Conservation (phyloP, 2,888 invertebrate genomes). For the Dorcus parallelipipedus region DNA sequence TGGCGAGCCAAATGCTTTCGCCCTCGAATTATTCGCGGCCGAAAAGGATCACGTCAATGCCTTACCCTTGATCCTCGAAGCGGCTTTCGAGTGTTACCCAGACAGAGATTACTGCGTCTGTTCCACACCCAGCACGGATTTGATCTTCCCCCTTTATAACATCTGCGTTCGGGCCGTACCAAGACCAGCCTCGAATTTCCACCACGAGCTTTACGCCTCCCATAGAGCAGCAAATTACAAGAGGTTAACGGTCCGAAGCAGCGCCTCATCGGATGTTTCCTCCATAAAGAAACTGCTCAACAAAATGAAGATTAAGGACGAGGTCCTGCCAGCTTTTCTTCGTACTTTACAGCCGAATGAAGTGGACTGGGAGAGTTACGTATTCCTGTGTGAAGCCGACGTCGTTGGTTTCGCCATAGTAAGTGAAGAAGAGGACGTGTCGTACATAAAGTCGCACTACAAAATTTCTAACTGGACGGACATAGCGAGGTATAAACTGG, state of each 20-base stretch:
- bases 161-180: slow-evolving; percentile 52
- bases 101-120: slow-evolving; percentile 61
- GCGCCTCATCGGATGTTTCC: background rate
- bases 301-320: background rate
- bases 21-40: slow-evolving; percentile 59
- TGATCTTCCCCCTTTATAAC: slow-evolving; percentile 53
- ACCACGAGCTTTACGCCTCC: slow-evolving; percentile 46
- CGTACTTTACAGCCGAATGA: background rate
- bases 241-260: background rate
- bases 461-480: slow-evolving; percentile 9
- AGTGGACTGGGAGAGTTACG: slow-evolving; percentile 2
- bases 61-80: slow-evolving; percentile 57
- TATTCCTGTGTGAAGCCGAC: background rate
- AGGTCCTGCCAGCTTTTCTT: background rate
- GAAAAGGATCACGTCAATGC: slow-evolving; percentile 54
- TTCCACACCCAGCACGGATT: slow-evolving; percentile 53
- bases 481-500: slow-evolving; percentile 5
- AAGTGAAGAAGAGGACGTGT: slow-evolving; percentile 34
- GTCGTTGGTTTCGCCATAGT: slow-evolving; percentile 40
- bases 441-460: slow-evolving; percentile 10
- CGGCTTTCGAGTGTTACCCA: slow-evolving; percentile 64
- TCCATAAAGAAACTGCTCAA: background rate
- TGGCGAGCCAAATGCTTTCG: slow-evolving; percentile 58
- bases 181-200: slow-evolving; percentile 40
- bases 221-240: slow-evolving; percentile 35